These are phyloP conservation scores for Puffinus mauretanicus DNA, from an alignment of 2,113 vertebrate species.

Conservation along the genomic window DNA sequence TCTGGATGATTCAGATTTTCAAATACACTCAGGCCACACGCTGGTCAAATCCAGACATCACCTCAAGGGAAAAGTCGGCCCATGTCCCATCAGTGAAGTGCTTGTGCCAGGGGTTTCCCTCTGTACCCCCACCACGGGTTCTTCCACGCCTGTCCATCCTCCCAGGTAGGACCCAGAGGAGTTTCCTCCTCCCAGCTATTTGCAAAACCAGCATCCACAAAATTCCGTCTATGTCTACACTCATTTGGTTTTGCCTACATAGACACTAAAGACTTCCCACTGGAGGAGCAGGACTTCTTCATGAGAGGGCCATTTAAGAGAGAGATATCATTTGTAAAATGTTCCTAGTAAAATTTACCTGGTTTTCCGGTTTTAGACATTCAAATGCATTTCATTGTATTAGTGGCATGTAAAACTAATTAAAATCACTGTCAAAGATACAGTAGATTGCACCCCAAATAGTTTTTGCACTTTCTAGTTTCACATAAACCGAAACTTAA, in stretches of 20 bases:
- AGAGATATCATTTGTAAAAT: background rate
- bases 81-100: background rate
- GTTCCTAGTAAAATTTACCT: background rate
- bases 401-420: background rate
- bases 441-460: background rate
- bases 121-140: fast-evolving
- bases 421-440: background rate
- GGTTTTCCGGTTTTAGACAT: background rate
- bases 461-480: background rate
- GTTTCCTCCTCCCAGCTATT: background rate
- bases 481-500: background rate
- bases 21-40: background rate
- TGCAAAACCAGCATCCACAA: background rate
- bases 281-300: background rate
- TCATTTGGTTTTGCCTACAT: background rate
- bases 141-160: background rate
- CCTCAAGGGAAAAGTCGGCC: background rate
- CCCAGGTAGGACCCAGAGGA: background rate
- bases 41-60: background rate
- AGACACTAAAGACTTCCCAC: background rate
- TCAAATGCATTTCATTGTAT: background rate
- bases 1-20: background rate
- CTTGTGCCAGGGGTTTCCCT: background rate
- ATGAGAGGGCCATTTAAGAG: background rate
- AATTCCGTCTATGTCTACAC: background rate